Base-by-base conservation (phyloP, 2,888 invertebrate species). In the Cremastinae sp. region DNA sequence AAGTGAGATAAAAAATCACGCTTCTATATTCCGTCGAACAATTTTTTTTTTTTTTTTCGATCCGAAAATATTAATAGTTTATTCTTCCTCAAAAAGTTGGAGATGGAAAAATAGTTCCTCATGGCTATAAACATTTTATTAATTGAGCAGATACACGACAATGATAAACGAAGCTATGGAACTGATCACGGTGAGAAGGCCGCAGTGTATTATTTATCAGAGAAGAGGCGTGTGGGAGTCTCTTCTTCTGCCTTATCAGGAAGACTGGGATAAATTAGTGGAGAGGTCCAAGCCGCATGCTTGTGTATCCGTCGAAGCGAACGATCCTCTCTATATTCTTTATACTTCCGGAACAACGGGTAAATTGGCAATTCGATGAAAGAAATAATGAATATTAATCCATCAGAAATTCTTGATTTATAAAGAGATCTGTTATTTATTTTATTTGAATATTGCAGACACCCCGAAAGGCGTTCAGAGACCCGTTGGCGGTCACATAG, bases 271-370 rank as follows among this genome's bases (percentile, higher is more conserved):
- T 1, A 94, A 95, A 16, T 94, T 95, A 0, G 82, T 96, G 68
- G 90, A 90, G 70, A 90, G 92, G 74, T 92, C 93, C 0, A 92
- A 93, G 2, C 94, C 95, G 0, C 94, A 94, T 61, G 94, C 95
- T 0, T 97, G 97, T 86, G 95, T 97, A 0, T 93, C 97, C 0
- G 94, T 97, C 0, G 95, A 96, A 83, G 95, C 98, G 0, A 97
- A 96, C 83, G 96, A 97, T 83, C 97, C 98, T 0, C 90, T 98
- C 8, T 98, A 98, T 85, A 94, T 98, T 75, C 91, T 98, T 2
- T 98, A 98, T 87, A 98, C 98, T 0, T 98, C 98, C 1, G 96
- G 96, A 78, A 95, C 95, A n/a, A 95, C 95, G 71, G 94, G 94
- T 92, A 90, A 86, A 35, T 43, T 14, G 16, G 2, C 4, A 45